Evolutionary conservation across 2,113 vertebrate genomes (phyloP).

Genomic region (Hydrochoerus hydrochaeris): DNA sequence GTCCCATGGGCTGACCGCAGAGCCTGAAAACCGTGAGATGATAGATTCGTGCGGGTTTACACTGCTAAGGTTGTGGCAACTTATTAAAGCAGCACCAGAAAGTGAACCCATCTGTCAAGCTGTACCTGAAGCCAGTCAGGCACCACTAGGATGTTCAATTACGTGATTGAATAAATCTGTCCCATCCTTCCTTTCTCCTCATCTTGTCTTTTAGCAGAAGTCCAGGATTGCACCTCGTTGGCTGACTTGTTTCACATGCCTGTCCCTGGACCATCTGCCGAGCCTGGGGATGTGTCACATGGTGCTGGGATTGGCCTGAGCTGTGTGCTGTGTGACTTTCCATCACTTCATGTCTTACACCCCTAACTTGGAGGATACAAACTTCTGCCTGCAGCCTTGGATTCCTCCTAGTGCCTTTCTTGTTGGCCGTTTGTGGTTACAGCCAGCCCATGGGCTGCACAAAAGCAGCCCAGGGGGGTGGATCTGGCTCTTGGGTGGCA

Average conservation of each 20-base stretch:
- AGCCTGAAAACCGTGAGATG: not conserved
- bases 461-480: not conserved
- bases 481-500: not conserved
- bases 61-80: not conserved
- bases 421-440: not conserved
- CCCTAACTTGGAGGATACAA: not conserved
- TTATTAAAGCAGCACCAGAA: not conserved
- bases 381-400: not conserved
- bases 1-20: not conserved
- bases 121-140: not conserved
- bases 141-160: not conserved
- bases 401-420: not conserved
- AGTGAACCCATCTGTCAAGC: not conserved
- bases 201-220: not conserved
- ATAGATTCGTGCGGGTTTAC: not conserved
- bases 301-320: not conserved
- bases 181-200: not conserved
- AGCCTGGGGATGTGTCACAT: not conserved
- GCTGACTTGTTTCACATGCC: not conserved
- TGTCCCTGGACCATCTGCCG: not conserved
- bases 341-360: not conserved
- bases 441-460: not conserved
- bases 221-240: not conserved
- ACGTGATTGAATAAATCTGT: not conserved
- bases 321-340: not conserved